Conservation (phyloP, 2,113 vertebrate species). For the Anhinga anhinga region DNA sequence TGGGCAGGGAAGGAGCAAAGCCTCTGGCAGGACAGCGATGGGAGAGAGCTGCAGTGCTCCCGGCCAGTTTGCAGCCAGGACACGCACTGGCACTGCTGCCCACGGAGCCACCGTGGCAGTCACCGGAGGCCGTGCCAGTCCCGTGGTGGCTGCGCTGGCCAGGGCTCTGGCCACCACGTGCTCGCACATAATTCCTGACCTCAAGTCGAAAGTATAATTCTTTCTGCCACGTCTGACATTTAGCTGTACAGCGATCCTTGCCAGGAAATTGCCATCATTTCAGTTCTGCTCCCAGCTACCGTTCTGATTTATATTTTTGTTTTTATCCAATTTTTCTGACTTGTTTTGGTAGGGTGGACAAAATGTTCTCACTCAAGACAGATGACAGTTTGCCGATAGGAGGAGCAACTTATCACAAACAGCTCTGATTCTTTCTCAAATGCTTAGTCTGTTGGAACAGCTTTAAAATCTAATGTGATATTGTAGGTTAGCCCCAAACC, state of each 20-base stretch:
- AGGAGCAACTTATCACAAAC: constrained; percentile 58
- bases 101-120: rapidly evolving
- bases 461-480: constrained; percentile 59
- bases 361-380: constrained; percentile 59
- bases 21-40: rapidly evolving
- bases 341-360: constrained; percentile 64
- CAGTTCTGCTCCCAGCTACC: constrained; percentile 40
- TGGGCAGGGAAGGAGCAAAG: neutral
- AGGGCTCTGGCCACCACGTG: neutral
- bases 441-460: constrained; percentile 63
- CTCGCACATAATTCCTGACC: constrained; percentile 31
- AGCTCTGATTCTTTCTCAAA: constrained; percentile 41
- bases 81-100: rapidly evolving
- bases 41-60: neutral
- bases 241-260: constrained; percentile 30
- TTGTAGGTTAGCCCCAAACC: constrained; percentile 53
- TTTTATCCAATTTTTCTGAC: constrained; percentile 63
- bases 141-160: rapidly evolving
- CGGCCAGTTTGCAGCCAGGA: neutral
- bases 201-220: constrained; percentile 30
- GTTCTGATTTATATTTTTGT: constrained; percentile 67
- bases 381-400: constrained; percentile 67
- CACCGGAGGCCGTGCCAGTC: neutral
- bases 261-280: constrained; percentile 66
- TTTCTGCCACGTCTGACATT: constrained; percentile 66